Conservation (phyloP, 2,797 vertebrate species). For the Cynodonichthys magdalenae region DNA sequence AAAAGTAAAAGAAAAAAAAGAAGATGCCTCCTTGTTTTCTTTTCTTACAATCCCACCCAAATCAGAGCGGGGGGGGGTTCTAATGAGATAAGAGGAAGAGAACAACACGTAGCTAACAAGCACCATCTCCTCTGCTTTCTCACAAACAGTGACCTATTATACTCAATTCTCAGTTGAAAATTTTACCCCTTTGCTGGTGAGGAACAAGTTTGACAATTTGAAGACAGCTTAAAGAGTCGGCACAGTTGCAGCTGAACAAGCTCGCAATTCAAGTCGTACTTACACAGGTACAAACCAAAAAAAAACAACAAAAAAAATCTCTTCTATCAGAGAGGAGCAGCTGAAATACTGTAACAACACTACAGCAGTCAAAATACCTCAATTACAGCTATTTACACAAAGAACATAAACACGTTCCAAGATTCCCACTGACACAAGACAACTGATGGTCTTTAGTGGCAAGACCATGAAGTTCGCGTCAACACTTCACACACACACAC, state of each 20-base stretch:
- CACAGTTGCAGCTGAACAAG: slow-evolving; percentile 37
- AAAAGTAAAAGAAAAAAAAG: slow-evolving; percentile 54
- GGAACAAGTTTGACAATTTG: neutral
- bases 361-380: slow-evolving; percentile 47
- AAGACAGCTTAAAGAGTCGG: slow-evolving; percentile 20
- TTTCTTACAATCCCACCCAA: slow-evolving; percentile 56
- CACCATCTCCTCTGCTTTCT: slow-evolving; percentile 53
- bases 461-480: slow-evolving; percentile 39
- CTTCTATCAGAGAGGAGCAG: slow-evolving; percentile 25
- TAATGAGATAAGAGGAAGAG: slow-evolving; percentile 75
- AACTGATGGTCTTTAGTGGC: slow-evolving; percentile 38
- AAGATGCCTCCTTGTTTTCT: slow-evolving; percentile 63
- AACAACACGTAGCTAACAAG: slow-evolving; percentile 59
- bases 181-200: slow-evolving; percentile 52
- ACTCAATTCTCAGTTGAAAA: slow-evolving; percentile 50
- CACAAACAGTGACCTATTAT: slow-evolving; percentile 57
- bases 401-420: slow-evolving; percentile 59
- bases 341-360: slow-evolving; percentile 33
- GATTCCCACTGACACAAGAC: slow-evolving; percentile 50
- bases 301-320: slow-evolving; percentile 8
- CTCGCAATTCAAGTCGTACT: slow-evolving; percentile 15
- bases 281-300: neutral
- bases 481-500: slow-evolving; percentile 35
- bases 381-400: slow-evolving; percentile 62
- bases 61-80: slow-evolving; percentile 46